These are phyloP conservation scores for Euleptes europaea DNA, from an alignment of 2,113 vertebrate genomes.

Conservation along the genomic window DNA sequence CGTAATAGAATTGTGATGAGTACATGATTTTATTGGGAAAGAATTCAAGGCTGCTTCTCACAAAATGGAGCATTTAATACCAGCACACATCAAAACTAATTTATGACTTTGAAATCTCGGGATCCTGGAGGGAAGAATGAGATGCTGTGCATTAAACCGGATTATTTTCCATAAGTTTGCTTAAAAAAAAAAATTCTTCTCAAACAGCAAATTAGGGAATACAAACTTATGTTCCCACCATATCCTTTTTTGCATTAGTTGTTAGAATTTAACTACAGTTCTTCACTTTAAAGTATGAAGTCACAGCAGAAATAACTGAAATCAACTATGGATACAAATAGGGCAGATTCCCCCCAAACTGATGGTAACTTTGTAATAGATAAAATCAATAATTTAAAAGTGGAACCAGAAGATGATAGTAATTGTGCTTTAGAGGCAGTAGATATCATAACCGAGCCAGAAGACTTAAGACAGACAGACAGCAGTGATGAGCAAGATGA, in stretches of 20 bases:
- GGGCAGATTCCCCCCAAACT: conserved; percentile 43
- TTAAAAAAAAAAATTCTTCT: conserved; percentile 15
- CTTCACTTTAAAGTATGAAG: conserved; percentile 50
- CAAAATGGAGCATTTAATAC: conserved; percentile 23
- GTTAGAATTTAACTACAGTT: conserved; percentile 41
- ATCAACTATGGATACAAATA: conserved; percentile 61
- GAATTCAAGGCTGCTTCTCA: neutral
- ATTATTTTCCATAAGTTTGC: conserved; percentile 13
- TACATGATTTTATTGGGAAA: conserved; percentile 18
- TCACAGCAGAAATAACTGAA: conserved; percentile 47
- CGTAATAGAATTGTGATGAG: conserved; percentile 1
- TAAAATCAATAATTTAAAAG: conserved; percentile 67
- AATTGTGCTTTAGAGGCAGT: conserved; percentile 59
- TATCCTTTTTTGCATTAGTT: conserved; percentile 43
- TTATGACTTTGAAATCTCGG: conserved; percentile 27
- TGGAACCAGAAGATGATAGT: conserved; percentile 62
- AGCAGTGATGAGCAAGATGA: conserved; percentile 79
- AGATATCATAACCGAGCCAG: conserved; percentile 79
- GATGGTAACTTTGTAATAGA: conserved; percentile 59
- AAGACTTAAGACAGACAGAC: conserved; percentile 74
- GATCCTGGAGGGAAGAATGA: conserved; percentile 20
- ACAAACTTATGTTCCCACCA: conserved; percentile 4
- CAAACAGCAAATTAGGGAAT: conserved; percentile 8
- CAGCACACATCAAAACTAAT: neutral
- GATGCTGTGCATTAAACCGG: conserved; percentile 33